Percentiles rank a stretch among this genome's conserved stretches.
Evolutionary conservation across 1,140 invertebrate species (phyloP).

Genomic region (Pogonomyrmex californicus): DNA sequence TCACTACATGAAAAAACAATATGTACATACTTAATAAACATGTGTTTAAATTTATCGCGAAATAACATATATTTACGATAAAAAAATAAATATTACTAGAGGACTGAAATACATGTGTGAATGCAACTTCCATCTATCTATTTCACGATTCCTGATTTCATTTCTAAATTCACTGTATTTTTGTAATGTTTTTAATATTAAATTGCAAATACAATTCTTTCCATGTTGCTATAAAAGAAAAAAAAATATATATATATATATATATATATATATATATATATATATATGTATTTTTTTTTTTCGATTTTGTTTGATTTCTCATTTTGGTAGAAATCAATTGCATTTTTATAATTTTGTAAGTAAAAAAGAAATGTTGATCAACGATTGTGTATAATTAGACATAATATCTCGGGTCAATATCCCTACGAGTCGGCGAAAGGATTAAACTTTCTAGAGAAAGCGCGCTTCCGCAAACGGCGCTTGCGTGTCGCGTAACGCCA

Average conservation of each 20-base stretch:
- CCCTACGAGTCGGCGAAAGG: background rate
- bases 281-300: background rate
- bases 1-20: constrained; percentile 37
- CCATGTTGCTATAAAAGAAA: background rate
- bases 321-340: background rate
- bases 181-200: too few relatives aligned
- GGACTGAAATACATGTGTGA: constrained; percentile 13
- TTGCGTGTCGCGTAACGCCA: background rate
- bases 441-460: constrained; percentile 55
- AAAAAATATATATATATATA: too few relatives aligned
- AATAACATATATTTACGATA: constrained; percentile 61
- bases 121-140: background rate
- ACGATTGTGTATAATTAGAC: background rate
- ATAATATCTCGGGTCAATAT: background rate
- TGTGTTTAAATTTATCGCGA: constrained; percentile 59
- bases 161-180: background rate
- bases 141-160: background rate
- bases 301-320: background rate
- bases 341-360: constrained; percentile 5
- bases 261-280: too few relatives aligned
- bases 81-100: constrained; percentile 67
- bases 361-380: background rate
- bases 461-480: constrained; percentile 12
- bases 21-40: constrained; percentile 38
- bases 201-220: too few relatives aligned